Evolutionary conservation across 2,888 invertebrate genomes (phyloP).

Genomic region (Pristionchus exspectatus): DNA sequence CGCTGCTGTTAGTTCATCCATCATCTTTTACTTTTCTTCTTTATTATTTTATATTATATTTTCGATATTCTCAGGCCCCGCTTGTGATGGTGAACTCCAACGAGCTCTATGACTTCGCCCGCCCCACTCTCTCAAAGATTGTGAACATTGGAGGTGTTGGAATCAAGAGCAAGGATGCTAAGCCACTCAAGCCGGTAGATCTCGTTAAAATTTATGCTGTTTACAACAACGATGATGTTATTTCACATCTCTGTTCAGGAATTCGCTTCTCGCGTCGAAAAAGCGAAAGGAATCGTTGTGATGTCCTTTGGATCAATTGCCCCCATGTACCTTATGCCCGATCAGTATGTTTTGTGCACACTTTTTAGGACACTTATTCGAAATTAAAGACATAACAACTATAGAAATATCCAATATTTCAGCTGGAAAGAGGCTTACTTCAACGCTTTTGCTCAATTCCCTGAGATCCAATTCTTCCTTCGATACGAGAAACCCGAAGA

Average conservation of each 20-base stretch:
- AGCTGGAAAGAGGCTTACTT: conserved; percentile 61
- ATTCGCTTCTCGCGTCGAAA: conserved; percentile 62
- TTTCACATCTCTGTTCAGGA: conserved; percentile 51
- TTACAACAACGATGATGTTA: no score
- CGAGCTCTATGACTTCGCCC: conserved; percentile 69
- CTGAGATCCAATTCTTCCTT: conserved; percentile 68
- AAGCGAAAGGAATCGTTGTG: conserved; percentile 63
- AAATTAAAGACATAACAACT: not conserved
- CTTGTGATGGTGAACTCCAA: conserved; percentile 69
- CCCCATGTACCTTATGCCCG: conserved; percentile 49
- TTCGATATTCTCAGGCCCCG: not conserved
- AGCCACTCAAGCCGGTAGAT: conserved; percentile 60
- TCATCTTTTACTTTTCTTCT: no score
- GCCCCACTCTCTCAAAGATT: conserved; percentile 69
- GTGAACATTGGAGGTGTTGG: conserved; percentile 73
- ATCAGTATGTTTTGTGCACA: not conserved
- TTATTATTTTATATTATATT: not conserved
- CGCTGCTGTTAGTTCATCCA: not conserved
- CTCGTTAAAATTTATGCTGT: no score
- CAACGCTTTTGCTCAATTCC: conserved; percentile 60
- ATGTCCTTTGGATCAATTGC: conserved; percentile 69
- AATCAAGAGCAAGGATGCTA: conserved; percentile 66
- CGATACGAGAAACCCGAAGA: conserved; percentile 54
- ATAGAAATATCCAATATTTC: not conserved
- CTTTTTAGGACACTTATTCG: not conserved